Evolutionary conservation across 92 coral and sea anemone species (phyloP), one percentile per base, ranked within the genome.

Genomic region (Epizoanthus rinbou): DNA sequence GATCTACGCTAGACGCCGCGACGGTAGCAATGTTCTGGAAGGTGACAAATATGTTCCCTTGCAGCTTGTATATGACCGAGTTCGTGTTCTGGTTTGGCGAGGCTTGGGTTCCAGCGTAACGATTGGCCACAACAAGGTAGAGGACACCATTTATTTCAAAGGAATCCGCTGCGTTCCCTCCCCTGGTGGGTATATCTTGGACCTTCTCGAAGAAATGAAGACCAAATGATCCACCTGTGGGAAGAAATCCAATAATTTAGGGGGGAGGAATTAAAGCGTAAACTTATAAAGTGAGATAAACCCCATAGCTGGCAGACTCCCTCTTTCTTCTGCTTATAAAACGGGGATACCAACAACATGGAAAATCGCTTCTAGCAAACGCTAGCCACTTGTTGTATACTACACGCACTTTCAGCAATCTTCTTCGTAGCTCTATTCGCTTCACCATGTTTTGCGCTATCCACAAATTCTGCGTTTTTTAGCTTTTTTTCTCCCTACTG

Each of bases 161-260:
- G 53, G 78, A 79, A 9, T 73, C 76, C 23, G 84, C 76, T 16
- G n/a, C 90, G 53, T 5, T 21, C 14, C 73, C 90, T 74, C 87
- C 90, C 67, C 73, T 68, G 18, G 87, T 87, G 59, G 87, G 79
- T 13, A 87, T 79, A 54, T 81, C 86, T 60, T 86, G 89, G 43
- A 86, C 66, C 41, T 80, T 81, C 68, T 86, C 89, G 13, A 86
- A 81, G 74, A 80, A 86, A 68, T 86, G 86, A 23, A 86, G 84
- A 45, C 89, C 89, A 6, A 80, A 53, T 50, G 69, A 59, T 4
- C 81, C 81, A 22, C n/a, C 81, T 76, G 64, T 23, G 47, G 14
- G 13, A 59, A 19, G 16, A 35, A 11, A 19, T 37, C 17, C 21
- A 8, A 24, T 19, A 71, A 13, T 3, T 33, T 23, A 66, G 53